These are phyloP conservation scores for Drosophila virilis DNA, from an alignment of 1,140 invertebrate species.

Conservation along the genomic window DNA sequence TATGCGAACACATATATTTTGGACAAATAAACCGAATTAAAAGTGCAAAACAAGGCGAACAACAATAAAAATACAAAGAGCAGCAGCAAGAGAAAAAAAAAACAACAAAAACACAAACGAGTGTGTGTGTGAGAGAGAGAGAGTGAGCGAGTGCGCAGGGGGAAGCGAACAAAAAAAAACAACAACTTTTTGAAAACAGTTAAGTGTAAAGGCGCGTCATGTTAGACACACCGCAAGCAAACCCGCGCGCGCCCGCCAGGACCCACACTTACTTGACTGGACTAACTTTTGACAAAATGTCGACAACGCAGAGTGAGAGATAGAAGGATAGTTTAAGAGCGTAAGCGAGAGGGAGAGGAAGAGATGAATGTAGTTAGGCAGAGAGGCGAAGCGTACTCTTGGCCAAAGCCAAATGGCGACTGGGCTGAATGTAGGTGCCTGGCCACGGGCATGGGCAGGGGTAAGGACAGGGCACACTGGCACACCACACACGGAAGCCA, in stretches of 20 bases:
- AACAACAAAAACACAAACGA: slow-evolving; percentile 27
- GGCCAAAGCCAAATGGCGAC: slow-evolving; percentile 31
- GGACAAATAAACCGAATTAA: slow-evolving; percentile 77
- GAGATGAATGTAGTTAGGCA: slow-evolving; percentile 1
- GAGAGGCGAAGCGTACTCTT: background rate
- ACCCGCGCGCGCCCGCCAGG: slow-evolving; percentile 5
- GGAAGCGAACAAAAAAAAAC: slow-evolving; percentile 6
- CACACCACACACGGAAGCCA: slow-evolving; percentile 80
- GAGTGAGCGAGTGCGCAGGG: background rate
- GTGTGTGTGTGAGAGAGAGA: background rate
- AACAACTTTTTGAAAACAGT: slow-evolving; percentile 62
- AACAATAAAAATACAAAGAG: slow-evolving; percentile 42
- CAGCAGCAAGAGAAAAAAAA: background rate
- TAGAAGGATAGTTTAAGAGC: background rate
- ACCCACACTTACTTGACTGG: slow-evolving; percentile 52
- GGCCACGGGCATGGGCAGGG: background rate
- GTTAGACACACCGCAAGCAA: slow-evolving; percentile 74
- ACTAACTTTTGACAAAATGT: slow-evolving; percentile 81
- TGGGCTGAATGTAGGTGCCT: background rate
- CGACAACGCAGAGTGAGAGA: slow-evolving; percentile 30
- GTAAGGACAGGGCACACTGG: slow-evolving; percentile 15
- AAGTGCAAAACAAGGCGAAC: slow-evolving; percentile 73
- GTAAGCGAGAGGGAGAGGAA: slow-evolving; percentile 2
- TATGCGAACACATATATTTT: slow-evolving; percentile 49
- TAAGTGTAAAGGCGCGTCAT: slow-evolving; percentile 80